A percentile compares a stretch with the other conserved stretches of the same genome.
These are phyloP conservation scores for Opisthocomus hoazin DNA, from an alignment of 2,113 vertebrate genomes.

Conservation along the genomic window DNA sequence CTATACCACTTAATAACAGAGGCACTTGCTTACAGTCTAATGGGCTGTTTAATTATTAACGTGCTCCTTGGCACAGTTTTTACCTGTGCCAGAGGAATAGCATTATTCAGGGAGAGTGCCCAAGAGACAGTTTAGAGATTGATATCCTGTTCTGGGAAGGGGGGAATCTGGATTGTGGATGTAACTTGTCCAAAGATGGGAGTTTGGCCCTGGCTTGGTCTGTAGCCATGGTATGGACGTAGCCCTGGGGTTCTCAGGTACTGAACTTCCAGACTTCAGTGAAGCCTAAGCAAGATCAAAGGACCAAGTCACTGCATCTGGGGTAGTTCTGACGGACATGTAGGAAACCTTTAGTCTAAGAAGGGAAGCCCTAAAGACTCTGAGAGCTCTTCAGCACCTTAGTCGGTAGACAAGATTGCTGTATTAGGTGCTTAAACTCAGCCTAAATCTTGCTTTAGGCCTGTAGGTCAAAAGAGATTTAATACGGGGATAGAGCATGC, in stretches of 20 bases:
- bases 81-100: fast-evolving
- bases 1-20: not conserved
- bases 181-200: not conserved
- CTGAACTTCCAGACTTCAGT: not conserved
- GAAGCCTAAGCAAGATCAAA: not conserved
- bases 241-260: not conserved
- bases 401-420: not conserved
- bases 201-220: not conserved
- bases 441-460: not conserved
- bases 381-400: not conserved
- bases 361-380: not conserved
- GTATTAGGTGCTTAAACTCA: not conserved
- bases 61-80: not conserved
- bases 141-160: not conserved
- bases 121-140: not conserved
- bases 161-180: not conserved
- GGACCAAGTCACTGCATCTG: not conserved
- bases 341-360: not conserved
- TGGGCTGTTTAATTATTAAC: not conserved
- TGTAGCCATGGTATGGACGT: fast-evolving
- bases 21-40: not conserved
- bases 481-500: not conserved
- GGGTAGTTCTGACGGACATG: not conserved
- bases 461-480: not conserved
- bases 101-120: not conserved